Base-by-base conservation (phyloP, 2,113 vertebrate genomes). In the Spea multiplicata region DNA sequence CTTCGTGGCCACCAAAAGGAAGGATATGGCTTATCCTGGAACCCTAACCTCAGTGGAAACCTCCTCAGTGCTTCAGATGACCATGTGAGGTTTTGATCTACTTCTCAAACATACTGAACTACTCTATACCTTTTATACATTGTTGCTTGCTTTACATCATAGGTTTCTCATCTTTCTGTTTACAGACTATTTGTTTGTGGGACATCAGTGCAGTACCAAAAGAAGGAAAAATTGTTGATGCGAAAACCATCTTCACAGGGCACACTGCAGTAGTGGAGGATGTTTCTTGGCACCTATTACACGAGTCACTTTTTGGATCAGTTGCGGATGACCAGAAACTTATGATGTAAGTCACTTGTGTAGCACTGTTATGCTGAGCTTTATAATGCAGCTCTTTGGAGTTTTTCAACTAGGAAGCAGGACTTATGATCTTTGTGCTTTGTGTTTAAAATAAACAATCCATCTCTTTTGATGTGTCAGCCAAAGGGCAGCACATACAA, bases 291-390 rank as follows among this genome's bases (percentile, higher is more conserved):
- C 97, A 99, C 83, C 87, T 98, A 75, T 92, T 98, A 9, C 97
- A 98, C 0, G 96, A 98, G 80, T 98, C 96, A 3, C 94, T 99
- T 0, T 98, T 99, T 90, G 96, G 97, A 8, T 98, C 97, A 0
- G 97, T 98, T 44, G 97, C 97, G 49, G 97, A 99, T 83, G 97
- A 99, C 83, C 95, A 97, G 89, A 99, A 97, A 79, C 95, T 99
- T 73, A 98, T 99, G 97, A 99, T 98, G 97, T 97, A 68, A 84
- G 87, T 69, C 3, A 67, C 30, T 30, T 30, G 30, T 30, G 30
- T 30, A 30, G 30, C 30, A 30, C 2, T 30, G 30, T n/a, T 10
- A 3, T 14, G 7, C 5, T 48, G 4, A 17, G 44, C 30, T 5
- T 65, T 16, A 6, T 8, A 4, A 65, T 9, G 3, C 6, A 12